phyloP scores from a whole-genome alignment of 2,888 invertebrate species.

The Rugalucina vietnamica region DNA sequence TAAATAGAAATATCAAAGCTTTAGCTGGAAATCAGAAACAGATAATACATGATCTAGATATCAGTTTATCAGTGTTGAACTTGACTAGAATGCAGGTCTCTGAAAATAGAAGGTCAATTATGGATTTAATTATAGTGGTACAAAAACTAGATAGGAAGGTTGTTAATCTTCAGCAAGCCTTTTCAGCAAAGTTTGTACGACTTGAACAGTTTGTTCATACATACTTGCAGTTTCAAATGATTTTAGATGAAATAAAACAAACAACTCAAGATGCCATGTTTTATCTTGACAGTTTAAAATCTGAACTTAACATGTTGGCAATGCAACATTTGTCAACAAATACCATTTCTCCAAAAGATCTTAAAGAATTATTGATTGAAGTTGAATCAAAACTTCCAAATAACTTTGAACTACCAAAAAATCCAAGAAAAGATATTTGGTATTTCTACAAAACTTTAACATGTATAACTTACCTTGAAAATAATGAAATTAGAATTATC shows the following conservation, averaged over 20 bases:
- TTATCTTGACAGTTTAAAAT: slow-evolving; percentile 23
- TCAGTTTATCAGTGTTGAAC: background rate
- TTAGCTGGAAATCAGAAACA: background rate
- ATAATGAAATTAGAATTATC: slow-evolving; percentile 14
- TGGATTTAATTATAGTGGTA: background rate
- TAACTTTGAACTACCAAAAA: slow-evolving; percentile 19
- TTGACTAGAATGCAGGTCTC: background rate
- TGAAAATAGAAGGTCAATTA: background rate
- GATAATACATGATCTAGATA: background rate
- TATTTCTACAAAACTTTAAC: slow-evolving; percentile 29
- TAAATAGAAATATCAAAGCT: background rate
- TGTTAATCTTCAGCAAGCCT: background rate
- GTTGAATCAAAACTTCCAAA: slow-evolving; percentile 27
- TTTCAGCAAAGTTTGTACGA: background rate
- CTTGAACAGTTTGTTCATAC: too few species aligned
- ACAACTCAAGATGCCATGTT: background rate
- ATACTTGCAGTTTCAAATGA: background rate
- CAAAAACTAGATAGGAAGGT: background rate
- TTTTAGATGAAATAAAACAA: slow-evolving; percentile 19
- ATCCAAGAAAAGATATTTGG: slow-evolving; percentile 33
- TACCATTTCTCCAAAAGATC: slow-evolving; percentile 23
- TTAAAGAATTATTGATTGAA: slow-evolving; percentile 8
- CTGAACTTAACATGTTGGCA: slow-evolving; percentile 24
- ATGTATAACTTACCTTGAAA: slow-evolving; percentile 23
- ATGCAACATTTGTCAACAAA: slow-evolving; percentile 13